These are phyloP conservation scores for Unio pictorum DNA, from an alignment of 2,888 invertebrate species.

Conservation along the genomic window DNA sequence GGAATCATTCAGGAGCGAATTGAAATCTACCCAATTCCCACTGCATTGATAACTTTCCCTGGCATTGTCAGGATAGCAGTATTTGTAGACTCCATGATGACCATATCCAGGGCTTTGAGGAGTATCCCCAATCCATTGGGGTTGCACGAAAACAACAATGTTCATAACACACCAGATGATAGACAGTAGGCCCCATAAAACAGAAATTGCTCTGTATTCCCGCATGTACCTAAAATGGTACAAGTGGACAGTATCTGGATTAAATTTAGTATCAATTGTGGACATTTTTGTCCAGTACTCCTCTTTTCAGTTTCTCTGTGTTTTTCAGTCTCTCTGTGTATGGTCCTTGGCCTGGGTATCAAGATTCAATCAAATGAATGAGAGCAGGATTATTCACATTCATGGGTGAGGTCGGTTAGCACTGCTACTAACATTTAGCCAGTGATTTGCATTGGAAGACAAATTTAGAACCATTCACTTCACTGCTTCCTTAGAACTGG, in stretches of 20 bases:
- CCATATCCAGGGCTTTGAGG: constrained; percentile 79
- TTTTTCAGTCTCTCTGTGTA: too few species aligned
- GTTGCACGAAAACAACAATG: constrained; percentile 94
- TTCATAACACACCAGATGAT: constrained; percentile 97
- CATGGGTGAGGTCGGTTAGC: constrained; percentile 29
- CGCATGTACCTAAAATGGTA: constrained; percentile 69
- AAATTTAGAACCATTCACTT: too few species aligned
- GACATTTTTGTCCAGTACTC: constrained; percentile 16
- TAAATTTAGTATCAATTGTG: constrained; percentile 48
- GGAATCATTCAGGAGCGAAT: constrained; percentile 85
- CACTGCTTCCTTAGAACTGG: constrained; percentile 11
- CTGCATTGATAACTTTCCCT: constrained; percentile 76
- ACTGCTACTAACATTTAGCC: too few species aligned
- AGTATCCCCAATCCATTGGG: constrained; percentile 75
- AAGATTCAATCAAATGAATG: constrained; percentile 13
- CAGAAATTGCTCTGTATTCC: constrained; percentile 85
- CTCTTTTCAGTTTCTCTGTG: too few species aligned
- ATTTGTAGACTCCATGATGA: constrained; percentile 93
- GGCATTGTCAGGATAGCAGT: constrained; percentile 75
- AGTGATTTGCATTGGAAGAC: too few species aligned
- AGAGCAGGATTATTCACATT: constrained; percentile 17
- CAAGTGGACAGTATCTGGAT: constrained; percentile 57
- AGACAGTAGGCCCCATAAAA: constrained; percentile 97
- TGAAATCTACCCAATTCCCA: constrained; percentile 81
- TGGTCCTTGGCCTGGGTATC: constrained; percentile 3